Percentiles rank a stretch among this genome's conserved stretches.
phyloP scores from a whole-genome alignment of 2,888 invertebrate genomes.

The Cryptus armator region DNA sequence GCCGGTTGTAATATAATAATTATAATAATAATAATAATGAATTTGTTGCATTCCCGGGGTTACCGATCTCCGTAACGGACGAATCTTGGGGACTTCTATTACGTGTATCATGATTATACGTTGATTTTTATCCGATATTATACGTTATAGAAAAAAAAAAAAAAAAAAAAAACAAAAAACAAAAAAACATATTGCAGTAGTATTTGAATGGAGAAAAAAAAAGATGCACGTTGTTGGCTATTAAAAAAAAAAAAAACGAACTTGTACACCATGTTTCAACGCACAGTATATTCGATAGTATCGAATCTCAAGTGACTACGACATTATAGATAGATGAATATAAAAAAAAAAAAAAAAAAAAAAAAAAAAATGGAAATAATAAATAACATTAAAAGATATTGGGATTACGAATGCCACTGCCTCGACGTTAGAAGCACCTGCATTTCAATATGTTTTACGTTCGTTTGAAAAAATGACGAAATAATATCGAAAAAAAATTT shows the following conservation, averaged over 20 bases:
- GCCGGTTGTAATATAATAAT: background rate
- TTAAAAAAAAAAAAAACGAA: slow-evolving; percentile 11
- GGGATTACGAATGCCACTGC: slow-evolving; percentile 17
- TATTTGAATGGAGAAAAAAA: slow-evolving; percentile 25
- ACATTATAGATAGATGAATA: slow-evolving; percentile 46
- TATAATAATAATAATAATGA: slow-evolving; percentile 7
- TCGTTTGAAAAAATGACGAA: background rate
- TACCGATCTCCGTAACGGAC: slow-evolving; percentile 16
- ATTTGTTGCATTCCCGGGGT: slow-evolving; percentile 53
- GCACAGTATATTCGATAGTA: slow-evolving; percentile 52
- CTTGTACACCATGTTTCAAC: slow-evolving; percentile 46
- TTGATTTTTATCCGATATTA: slow-evolving; percentile 40
- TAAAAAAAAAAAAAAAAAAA: slow-evolving; percentile 42
- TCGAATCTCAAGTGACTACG: slow-evolving; percentile 38
- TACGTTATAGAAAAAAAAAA: slow-evolving; percentile 12
- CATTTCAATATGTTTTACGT: slow-evolving; percentile 12
- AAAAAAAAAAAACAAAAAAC: background rate
- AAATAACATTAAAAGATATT: background rate
- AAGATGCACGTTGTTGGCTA: slow-evolving; percentile 19
- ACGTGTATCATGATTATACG: slow-evolving; percentile 21
- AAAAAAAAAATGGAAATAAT: slow-evolving; percentile 4
- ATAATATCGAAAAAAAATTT: background rate
- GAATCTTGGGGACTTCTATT: slow-evolving; percentile 22
- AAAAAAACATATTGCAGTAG: slow-evolving; percentile 21
- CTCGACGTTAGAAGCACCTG: slow-evolving; percentile 23